A percentile compares a stretch with the other conserved stretches of the same genome.
phyloP scores from a whole-genome alignment of 1,140 invertebrate species.

The Drosophila chauvacae region DNA sequence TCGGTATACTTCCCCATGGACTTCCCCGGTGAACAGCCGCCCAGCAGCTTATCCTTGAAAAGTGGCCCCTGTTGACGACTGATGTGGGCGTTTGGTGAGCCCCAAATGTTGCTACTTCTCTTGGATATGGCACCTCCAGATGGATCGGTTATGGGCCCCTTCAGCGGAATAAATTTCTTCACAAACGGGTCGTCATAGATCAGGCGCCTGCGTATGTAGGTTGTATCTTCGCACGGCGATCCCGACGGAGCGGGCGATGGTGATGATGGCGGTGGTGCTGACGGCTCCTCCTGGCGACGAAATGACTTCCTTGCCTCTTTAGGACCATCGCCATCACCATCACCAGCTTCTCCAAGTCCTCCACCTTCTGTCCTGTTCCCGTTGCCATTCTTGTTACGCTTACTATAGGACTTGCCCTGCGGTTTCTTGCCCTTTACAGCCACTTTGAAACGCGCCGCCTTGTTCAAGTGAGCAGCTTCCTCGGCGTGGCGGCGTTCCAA shows the following conservation, averaged over 20 bases:
- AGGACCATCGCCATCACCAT: background rate
- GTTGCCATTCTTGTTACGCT: conserved; percentile 18
- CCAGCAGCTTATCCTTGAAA: conserved; percentile 28
- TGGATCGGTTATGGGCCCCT: conserved; percentile 49
- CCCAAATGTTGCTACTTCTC: background rate
- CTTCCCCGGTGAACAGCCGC: conserved; percentile 17
- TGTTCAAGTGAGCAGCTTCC: conserved; percentile 9
- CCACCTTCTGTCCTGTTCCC: background rate
- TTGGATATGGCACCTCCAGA: conserved; percentile 65
- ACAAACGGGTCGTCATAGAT: conserved; percentile 30
- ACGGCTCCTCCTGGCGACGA: conserved; percentile 4
- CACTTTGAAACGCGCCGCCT: conserved; percentile 27
- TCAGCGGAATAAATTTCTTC: conserved; percentile 53
- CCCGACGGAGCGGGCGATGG: conserved; percentile 12
- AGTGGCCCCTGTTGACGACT: conserved; percentile 49
- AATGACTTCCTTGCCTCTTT: conserved; percentile 6
- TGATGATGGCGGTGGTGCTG: conserved; percentile 10
- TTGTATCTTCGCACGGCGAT: conserved; percentile 20
- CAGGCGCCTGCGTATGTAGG: conserved; percentile 5
- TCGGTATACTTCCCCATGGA: background rate
- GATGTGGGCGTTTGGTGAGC: conserved; percentile 11
- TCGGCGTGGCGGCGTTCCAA: conserved; percentile 16
- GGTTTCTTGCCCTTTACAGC: conserved; percentile 40
- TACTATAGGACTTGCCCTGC: background rate
- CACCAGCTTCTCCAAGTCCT: background rate